Evolutionary conservation across 2,888 invertebrate genomes (phyloP), one percentile per base, ranked within the genome.

Genomic region (Lasioglossum vierecki): DNA sequence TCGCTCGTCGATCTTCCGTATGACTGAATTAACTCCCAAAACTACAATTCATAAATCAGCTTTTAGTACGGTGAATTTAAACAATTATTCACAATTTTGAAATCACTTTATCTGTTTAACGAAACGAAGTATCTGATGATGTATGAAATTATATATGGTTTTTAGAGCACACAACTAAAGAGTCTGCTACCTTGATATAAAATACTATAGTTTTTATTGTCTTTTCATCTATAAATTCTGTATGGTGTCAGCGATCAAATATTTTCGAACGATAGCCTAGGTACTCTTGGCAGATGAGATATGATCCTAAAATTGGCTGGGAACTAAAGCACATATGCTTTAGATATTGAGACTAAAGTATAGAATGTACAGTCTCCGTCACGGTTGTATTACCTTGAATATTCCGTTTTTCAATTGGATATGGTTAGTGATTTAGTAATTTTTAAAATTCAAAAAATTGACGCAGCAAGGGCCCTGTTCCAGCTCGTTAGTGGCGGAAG

Each of bases 311-410:
- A 68, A 39, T 68, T 68, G 66, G 1, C 39, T 35, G 66, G 35
- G 39, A 68, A 35, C 66, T 39, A 68, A 39, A 39, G 35, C 66
- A 68, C 66, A 68, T 68, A 68, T 68, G 39, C 66, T 39, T 39
- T 39, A 39, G 66, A 39, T 68, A 68, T 68, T 68, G 66, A 18
- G 11, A 22, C 22, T 9, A 22, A 35, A 9, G 66, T 22, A 68
- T 68, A 22, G 35, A 66, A 30, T 18, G 18, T 66, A 18, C 15
- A 18, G 30, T 66, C 18, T 30, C 26, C 5, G 63, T 30, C 30
- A 6, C 2, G 6, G 30, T 30, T 30, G 30, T 30, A 63, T 4
- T 15, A 30, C 6, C 30, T 15, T 63, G 15, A 30, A 30, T 2
- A 11, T 63, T 30, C 63, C 15, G 26, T 15, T 6, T 30, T 30